phyloP scores from a whole-genome alignment of 2,113 vertebrate species.

The Hiodon alosoides region DNA sequence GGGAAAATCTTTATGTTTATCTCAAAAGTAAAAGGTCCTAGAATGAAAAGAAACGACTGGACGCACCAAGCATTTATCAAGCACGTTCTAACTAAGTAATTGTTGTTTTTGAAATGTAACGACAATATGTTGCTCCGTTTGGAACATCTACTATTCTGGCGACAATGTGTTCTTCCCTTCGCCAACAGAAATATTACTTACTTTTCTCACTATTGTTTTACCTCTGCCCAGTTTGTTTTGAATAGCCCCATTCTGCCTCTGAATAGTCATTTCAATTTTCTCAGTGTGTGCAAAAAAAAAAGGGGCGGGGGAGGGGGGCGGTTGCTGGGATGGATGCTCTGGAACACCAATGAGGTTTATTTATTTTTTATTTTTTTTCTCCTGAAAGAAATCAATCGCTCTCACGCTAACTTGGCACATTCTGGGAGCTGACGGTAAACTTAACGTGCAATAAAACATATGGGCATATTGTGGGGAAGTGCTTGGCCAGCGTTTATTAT shows the following conservation, averaged over 20 bases:
- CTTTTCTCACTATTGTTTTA: constrained; percentile 37
- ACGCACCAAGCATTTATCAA: no score
- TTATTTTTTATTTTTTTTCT: no score
- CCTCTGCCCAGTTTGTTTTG: constrained; percentile 8
- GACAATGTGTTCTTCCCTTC: background rate
- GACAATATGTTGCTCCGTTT: constrained; percentile 40
- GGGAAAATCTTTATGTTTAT: no score
- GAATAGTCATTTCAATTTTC: constrained; percentile 33
- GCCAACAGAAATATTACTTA: constrained; percentile 9
- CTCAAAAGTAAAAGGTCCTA: no score
- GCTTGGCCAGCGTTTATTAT: constrained; percentile 46
- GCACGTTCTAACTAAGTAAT: no score
- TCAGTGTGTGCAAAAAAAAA: constrained; percentile 38
- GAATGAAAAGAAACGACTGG: no score
- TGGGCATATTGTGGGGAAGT: constrained; percentile 38
- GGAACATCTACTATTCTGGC: constrained; percentile 31
- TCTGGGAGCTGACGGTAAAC: constrained; percentile 40
- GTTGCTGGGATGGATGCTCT: background rate
- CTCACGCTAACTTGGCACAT: constrained; percentile 44
- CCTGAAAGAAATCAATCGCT: constrained; percentile 6
- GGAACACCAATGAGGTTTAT: constrained; percentile 25
- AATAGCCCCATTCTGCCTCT: constrained; percentile 27
- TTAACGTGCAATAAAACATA: constrained; percentile 49
- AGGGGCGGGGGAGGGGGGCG: no score
- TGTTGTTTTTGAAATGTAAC: background rate